Evolutionary conservation across 2,888 invertebrate species (phyloP).

Genomic region (Gonocerus acuteangulatus): DNA sequence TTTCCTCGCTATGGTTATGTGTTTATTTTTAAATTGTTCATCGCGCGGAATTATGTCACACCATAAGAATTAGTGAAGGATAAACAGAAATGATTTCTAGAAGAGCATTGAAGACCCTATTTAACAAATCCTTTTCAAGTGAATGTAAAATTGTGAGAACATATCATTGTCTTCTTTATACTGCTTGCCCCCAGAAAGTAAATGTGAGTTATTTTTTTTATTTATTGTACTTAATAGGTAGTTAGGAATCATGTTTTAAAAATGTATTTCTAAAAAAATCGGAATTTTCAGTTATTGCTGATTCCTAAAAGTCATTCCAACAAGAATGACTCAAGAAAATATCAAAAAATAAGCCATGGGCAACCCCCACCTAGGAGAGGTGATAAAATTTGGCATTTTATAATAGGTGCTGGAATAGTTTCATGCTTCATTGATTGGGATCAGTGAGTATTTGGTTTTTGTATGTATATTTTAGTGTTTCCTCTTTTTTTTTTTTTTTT

Average conservation of each 20-base stretch:
- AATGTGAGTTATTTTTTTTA: no score
- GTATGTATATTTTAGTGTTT: background rate
- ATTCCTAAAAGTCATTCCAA: background rate
- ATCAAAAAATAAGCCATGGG: slow-evolving; percentile 33
- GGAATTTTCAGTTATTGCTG: background rate
- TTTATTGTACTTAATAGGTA: background rate
- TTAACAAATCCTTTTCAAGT: background rate
- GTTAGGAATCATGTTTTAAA: background rate
- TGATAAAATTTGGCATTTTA: slow-evolving; percentile 13
- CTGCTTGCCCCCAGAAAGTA: background rate
- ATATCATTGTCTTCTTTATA: background rate
- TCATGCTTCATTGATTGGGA: slow-evolving; percentile 30
- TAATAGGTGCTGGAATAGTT: slow-evolving; percentile 13
- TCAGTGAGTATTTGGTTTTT: slow-evolving; percentile 25
- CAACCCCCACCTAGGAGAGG: slow-evolving; percentile 11
- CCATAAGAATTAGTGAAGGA: background rate
- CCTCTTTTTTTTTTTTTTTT: background rate
- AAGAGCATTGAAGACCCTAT: background rate
- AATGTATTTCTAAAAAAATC: background rate
- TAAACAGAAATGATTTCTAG: background rate
- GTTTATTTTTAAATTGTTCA: no score
- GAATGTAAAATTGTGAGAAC: background rate
- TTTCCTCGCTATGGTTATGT: no score
- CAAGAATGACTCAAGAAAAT: background rate
- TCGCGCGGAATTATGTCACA: no score